A percentile compares a stretch with the other conserved stretches of the same genome.
Conservation (phyloP, 2,113 vertebrate species). For the Thunnus thynnus region DNA sequence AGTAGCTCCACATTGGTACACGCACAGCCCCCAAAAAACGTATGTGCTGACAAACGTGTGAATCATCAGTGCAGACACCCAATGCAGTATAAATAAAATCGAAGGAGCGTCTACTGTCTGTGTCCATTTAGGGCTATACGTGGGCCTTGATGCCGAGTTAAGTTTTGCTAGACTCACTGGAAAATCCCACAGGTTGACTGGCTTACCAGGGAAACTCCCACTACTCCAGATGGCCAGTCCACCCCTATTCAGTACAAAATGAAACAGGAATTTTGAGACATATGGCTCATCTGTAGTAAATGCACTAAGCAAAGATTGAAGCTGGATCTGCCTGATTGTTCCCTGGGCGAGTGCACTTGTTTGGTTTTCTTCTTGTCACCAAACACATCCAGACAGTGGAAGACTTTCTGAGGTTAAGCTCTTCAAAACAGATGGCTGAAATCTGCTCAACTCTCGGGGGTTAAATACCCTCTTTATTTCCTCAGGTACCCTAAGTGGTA, state of each 20-base stretch:
- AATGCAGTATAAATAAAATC: too few relatives aligned
- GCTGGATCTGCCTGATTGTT: constrained; percentile 63
- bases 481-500: constrained; percentile 76
- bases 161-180: constrained; percentile 13
- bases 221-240: constrained; percentile 54
- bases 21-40: too few relatives aligned
- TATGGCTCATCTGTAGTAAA: constrained; percentile 70
- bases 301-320: constrained; percentile 58
- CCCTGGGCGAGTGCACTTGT: constrained; percentile 50
- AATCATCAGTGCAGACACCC: too few relatives aligned
- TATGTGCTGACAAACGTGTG: too few relatives aligned
- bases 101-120: too few relatives aligned
- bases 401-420: constrained; percentile 77
- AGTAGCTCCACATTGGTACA: too few relatives aligned
- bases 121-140: too few relatives aligned
- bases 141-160: neutral
- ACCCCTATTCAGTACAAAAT: constrained; percentile 34
- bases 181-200: constrained; percentile 12
- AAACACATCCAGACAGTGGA: constrained; percentile 64
- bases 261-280: constrained; percentile 65
- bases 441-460: constrained; percentile 78
- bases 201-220: constrained; percentile 43
- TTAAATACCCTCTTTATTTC: constrained; percentile 82
- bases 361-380: constrained; percentile 65
- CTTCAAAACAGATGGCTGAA: constrained; percentile 83